These are phyloP conservation scores for Periophthalmus modestus DNA, from an alignment of 2,113 vertebrate genomes.

Conservation along the genomic window DNA sequence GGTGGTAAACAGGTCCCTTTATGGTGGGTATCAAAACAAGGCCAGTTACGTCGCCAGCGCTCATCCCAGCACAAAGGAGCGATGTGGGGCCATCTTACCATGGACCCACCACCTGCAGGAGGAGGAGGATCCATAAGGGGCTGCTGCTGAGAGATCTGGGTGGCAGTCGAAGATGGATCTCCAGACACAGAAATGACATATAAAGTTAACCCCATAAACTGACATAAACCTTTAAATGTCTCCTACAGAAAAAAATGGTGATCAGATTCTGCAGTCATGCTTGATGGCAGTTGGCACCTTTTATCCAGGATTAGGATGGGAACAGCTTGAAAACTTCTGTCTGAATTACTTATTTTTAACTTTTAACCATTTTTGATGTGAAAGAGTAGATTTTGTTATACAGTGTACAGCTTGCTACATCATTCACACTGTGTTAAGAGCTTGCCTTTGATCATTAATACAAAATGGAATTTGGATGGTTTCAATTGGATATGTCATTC, in stretches of 20 bases:
- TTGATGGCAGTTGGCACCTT: background rate
- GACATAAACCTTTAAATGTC: background rate
- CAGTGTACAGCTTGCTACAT: slow-evolving; percentile 11
- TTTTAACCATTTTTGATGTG: background rate
- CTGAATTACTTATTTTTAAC: background rate
- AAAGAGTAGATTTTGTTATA: slow-evolving; percentile 12
- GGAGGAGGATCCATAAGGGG: no score
- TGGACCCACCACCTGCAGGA: no score
- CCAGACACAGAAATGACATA: no score
- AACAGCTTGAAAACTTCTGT: no score
- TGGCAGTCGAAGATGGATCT: no score
- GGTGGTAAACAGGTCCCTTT: no score
- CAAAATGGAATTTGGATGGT: background rate
- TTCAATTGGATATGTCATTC: slow-evolving; percentile 26
- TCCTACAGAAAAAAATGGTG: background rate
- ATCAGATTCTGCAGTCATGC: background rate
- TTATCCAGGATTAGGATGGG: no score
- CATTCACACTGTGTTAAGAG: slow-evolving; percentile 16
- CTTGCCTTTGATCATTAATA: slow-evolving; percentile 44
- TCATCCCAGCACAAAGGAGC: no score
- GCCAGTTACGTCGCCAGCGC: no score
- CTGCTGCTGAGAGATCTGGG: no score
- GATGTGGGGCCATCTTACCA: no score
- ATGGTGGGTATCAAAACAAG: no score
- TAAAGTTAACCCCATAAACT: background rate